A percentile compares a stretch with the other conserved stretches of the same genome.
Conservation (phyloP, 2,888 invertebrate genomes). For the Thereva nobilitata region DNA sequence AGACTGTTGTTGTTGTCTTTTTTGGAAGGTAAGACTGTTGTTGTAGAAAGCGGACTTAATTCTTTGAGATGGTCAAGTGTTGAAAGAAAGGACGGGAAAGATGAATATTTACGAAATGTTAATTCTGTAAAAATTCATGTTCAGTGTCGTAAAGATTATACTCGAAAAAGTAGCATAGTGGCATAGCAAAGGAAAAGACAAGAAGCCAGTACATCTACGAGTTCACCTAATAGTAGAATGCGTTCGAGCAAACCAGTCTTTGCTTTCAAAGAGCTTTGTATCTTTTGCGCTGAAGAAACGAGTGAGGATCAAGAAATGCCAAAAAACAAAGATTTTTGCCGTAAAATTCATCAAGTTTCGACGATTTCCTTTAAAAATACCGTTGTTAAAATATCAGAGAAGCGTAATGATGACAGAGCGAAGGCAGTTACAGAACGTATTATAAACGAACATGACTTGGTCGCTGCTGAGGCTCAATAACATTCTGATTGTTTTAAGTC, state of each 20-base stretch:
- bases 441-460: not conserved
- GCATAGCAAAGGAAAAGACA: not conserved
- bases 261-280: not conserved
- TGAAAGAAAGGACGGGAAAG: too few relatives aligned
- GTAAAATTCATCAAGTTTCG: not conserved
- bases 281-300: not conserved
- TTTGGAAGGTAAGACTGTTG: slow-evolving; percentile 5
- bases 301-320: not conserved
- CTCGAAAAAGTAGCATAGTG: not conserved
- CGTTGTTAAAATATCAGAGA: not conserved
- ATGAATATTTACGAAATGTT: too few relatives aligned
- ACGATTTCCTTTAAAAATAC: not conserved
- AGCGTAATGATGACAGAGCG: not conserved
- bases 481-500: not conserved
- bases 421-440: not conserved
- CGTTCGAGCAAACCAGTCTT: not conserved
- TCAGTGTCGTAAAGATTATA: too few relatives aligned
- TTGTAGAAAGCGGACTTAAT: not conserved
- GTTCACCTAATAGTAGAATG: not conserved
- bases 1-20: too few relatives aligned
- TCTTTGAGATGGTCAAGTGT: not conserved
- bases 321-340: not conserved
- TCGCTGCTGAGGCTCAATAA: not conserved
- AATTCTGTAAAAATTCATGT: too few relatives aligned
- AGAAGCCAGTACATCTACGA: not conserved